These are phyloP conservation scores for Enteromius trimaculatus DNA, from an alignment of 2,797 vertebrate genomes.

Conservation along the genomic window DNA sequence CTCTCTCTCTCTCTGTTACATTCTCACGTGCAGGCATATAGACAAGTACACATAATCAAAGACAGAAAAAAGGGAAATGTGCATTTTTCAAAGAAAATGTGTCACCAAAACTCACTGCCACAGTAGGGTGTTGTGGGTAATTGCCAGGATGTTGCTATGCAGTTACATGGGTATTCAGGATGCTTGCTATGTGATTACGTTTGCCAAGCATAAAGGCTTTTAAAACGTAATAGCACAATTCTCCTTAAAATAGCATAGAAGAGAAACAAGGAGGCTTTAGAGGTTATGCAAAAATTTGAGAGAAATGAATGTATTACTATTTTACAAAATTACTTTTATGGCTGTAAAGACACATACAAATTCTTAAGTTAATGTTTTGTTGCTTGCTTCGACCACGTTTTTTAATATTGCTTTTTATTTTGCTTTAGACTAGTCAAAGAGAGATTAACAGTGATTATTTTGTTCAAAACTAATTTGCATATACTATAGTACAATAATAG, in stretches of 20 bases:
- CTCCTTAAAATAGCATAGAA: background rate
- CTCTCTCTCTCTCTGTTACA: slow-evolving; percentile 58
- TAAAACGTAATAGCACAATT: background rate
- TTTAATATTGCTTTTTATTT: background rate
- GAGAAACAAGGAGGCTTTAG: background rate
- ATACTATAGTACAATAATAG: background rate
- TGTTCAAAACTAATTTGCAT: background rate
- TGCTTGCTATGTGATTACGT: background rate
- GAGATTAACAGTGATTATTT: background rate
- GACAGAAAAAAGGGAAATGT: slow-evolving; percentile 2
- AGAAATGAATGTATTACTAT: background rate
- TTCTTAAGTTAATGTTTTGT: background rate
- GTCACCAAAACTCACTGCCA: background rate
- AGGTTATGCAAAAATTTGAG: background rate
- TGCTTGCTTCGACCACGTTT: background rate
- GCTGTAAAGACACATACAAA: background rate
- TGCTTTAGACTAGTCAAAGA: background rate
- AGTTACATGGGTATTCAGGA: background rate
- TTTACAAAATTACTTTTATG: background rate
- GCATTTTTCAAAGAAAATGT: background rate
- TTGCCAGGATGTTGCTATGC: background rate
- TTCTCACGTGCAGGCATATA: slow-evolving; percentile 43
- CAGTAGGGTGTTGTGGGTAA: background rate
- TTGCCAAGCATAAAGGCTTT: background rate
- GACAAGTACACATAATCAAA: background rate